Evolutionary conservation across 2,113 vertebrate species (phyloP).

Genomic region (Steatornis caripensis): DNA sequence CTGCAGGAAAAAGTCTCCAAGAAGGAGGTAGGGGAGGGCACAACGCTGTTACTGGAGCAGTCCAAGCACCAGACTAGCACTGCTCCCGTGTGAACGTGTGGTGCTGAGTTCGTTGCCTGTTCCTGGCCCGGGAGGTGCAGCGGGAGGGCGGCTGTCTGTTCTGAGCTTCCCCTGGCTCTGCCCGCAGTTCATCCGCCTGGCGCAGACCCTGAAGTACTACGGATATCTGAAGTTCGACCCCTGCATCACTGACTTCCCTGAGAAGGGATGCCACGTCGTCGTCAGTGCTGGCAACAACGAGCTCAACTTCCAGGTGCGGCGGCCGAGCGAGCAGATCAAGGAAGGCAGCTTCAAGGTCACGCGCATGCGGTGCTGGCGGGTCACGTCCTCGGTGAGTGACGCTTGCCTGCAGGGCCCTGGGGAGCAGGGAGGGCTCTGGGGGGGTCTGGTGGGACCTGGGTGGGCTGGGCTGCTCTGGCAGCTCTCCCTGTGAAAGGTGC

Average conservation of each 20-base stretch:
- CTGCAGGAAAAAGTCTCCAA: conserved; percentile 98
- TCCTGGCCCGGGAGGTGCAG: rapidly evolving
- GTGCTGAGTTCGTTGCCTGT: rapidly evolving
- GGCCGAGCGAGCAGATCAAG: conserved; percentile 93
- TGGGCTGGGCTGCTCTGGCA: neutral
- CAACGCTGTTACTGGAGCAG: rapidly evolving
- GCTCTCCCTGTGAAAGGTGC: neutral
- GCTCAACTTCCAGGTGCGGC: conserved; percentile 96
- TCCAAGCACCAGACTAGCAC: rapidly evolving
- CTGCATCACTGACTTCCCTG: conserved; percentile 94
- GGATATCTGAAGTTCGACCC: conserved; percentile 97
- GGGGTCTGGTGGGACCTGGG: neutral
- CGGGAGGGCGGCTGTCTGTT: rapidly evolving
- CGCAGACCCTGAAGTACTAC: conserved; percentile 95
- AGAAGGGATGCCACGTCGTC: conserved; percentile 94
- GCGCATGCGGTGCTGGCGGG: conserved; percentile 97
- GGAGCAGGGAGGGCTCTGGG: neutral
- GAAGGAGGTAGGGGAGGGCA: conserved; percentile 82
- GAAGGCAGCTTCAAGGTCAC: conserved; percentile 99
- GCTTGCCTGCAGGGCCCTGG: rapidly evolving
- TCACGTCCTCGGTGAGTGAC: conserved; percentile 93
- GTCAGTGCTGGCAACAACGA: conserved; percentile 97
- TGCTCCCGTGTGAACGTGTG: rapidly evolving
- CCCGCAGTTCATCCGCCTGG: conserved; percentile 89
- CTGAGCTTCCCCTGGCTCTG: neutral